A percentile compares a stretch with the other conserved stretches of the same genome.
These are phyloP conservation scores for Centropus unirufus DNA, from an alignment of 2,113 vertebrate genomes.

Conservation along the genomic window DNA sequence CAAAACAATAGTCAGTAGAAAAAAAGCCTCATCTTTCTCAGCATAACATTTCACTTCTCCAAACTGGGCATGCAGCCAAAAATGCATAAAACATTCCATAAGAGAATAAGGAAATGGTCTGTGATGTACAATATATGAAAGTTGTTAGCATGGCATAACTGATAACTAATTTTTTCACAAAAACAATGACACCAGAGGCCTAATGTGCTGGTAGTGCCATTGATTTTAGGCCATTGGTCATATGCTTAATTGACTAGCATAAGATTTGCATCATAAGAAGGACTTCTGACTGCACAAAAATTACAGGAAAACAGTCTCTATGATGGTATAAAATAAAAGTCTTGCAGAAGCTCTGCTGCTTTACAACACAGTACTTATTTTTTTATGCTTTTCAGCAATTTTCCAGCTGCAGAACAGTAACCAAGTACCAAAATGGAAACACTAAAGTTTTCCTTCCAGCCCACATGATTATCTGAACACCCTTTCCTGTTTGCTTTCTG, in stretches of 20 bases:
- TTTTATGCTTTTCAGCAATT: neutral
- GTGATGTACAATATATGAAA: neutral
- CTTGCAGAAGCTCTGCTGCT: neutral
- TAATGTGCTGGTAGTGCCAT: neutral
- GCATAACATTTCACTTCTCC: neutral
- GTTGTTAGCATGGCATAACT: neutral
- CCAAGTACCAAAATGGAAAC: neutral
- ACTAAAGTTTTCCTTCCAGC: neutral
- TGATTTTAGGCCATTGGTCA: neutral
- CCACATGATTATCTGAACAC: neutral
- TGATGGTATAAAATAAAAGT: neutral
- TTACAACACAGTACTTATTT: neutral
- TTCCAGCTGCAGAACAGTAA: neutral
- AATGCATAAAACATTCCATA: neutral
- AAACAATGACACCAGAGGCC: neutral
- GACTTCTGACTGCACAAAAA: neutral
- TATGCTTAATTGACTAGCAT: neutral
- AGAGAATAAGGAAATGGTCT: neutral
- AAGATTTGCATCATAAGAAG: neutral
- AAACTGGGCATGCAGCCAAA: neutral
- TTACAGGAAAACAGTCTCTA: neutral
- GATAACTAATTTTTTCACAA: neutral
- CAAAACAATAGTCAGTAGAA: neutral
- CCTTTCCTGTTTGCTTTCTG: neutral
- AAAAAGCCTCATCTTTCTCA: neutral